Conservation (phyloP, 2,113 vertebrate genomes). For the Microcebus griseorufus region DNA sequence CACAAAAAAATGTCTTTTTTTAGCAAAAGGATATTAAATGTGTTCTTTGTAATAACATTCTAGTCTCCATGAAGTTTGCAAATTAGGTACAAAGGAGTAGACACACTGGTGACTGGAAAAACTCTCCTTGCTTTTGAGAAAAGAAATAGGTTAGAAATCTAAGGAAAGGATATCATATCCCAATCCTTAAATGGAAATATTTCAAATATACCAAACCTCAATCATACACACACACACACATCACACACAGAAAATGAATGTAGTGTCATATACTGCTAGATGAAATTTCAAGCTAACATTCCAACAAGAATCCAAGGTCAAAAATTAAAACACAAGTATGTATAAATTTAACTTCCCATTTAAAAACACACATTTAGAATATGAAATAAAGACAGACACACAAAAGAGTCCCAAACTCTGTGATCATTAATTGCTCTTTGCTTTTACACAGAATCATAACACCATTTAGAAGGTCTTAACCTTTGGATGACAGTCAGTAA, state of each 20-base stretch:
- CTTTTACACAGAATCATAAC: constrained; percentile 36
- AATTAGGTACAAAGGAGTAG: constrained; percentile 43
- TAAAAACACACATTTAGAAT: constrained; percentile 39
- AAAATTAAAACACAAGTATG: constrained; percentile 25
- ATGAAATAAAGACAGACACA: constrained; percentile 5
- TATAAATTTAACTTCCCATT: constrained; percentile 27
- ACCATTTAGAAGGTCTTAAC: constrained; percentile 24
- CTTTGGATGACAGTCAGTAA: constrained; percentile 35
- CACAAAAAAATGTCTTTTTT: constrained; percentile 19
- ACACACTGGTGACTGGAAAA: not conserved
- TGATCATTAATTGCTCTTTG: not conserved
- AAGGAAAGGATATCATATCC: constrained; percentile 20
- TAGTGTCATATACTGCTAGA: constrained; percentile 5
- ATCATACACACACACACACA: not conserved
- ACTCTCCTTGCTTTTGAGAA: constrained; percentile 31
- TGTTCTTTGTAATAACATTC: constrained; percentile 43
- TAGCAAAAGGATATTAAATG: constrained; percentile 37
- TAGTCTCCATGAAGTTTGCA: constrained; percentile 32
- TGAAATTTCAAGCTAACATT: constrained; percentile 41
- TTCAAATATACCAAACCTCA: constrained; percentile 45
- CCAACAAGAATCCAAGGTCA: constrained; percentile 40
- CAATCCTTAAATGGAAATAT: constrained; percentile 24
- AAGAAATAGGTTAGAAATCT: constrained; percentile 10
- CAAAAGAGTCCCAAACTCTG: not conserved
- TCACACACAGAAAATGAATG: not conserved